Base-by-base conservation (phyloP, 2,888 invertebrate species). In the Caenorhabditis imperialis region DNA sequence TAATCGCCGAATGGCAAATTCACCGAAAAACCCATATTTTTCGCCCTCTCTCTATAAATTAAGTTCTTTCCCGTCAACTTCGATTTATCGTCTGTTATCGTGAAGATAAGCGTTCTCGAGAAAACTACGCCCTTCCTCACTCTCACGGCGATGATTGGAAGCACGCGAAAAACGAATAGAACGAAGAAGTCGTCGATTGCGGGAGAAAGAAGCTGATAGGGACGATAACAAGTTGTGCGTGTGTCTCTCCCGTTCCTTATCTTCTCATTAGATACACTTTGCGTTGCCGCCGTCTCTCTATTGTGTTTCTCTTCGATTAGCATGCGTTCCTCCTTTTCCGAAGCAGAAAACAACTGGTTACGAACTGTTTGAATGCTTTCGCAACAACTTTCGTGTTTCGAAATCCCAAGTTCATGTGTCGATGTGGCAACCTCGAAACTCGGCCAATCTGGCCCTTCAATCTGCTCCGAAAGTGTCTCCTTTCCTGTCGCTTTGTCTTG, bases 191-290 rank as follows among this genome's bases (percentile, higher is more conserved):
- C 33, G 27, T 25, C 12, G 42, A 53, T 50, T 48, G 42, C 22
- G 47, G 53, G 3, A 30, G 40, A 65, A 48, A 51, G 50, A 67
- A 67, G 67, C 67, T 67, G 67, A 67, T 65, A 55, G 47, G 54
- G 45, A 65, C 63, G 55, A 55, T 67, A 67, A 67, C 57, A 67
- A 67, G 67, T 67, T 67, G 67, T 67, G 57, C 27, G 55, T 65
- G 23, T 23, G 10, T 44, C 20, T 50, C 42, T 47, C 22, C 45
- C 55, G 47, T 35, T 50, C 51, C 44, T 67, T 57, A 57, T 58
- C 51, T 57, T 51, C 62, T 58, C 57, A 65, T 65, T 65, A 65
- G 65, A 67, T 44, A 67, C 62, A 47, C 67, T 50, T 38, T 44
- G 37, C 55, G 63, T 65, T 57, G 55, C 30, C 51, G 51, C 27